Conservation (phyloP, 64 coral and sea anemone genomes). For the Pocillopora verrucosa region DNA sequence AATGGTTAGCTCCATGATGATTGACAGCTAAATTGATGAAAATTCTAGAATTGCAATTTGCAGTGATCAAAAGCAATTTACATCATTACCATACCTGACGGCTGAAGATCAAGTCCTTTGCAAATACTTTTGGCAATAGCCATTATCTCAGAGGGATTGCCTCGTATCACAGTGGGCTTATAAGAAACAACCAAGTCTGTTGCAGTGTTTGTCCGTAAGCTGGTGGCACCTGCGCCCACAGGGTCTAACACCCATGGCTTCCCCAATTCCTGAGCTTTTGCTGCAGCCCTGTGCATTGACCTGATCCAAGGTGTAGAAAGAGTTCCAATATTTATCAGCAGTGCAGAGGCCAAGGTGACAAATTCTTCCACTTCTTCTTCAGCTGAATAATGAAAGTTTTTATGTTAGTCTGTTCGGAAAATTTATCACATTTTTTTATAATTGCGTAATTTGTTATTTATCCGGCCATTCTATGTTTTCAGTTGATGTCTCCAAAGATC, state of each 20-base stretch:
- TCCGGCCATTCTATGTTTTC: no score
- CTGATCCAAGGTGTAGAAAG: slow-evolving; percentile 41
- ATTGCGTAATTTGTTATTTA: no score
- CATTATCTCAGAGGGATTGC: slow-evolving; percentile 46
- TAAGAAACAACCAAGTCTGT: slow-evolving; percentile 28
- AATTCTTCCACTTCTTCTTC: slow-evolving; percentile 53
- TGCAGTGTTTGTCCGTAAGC: slow-evolving; percentile 31
- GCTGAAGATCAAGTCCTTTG: slow-evolving; percentile 8
- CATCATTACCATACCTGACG: slow-evolving; percentile 16
- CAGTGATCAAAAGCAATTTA: no score
- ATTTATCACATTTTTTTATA: neutral
- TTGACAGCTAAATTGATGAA: no score
- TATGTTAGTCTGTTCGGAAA: neutral
- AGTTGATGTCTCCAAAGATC: no score
- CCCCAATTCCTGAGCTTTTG: slow-evolving; percentile 16
- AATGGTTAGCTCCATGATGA: no score
- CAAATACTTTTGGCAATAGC: slow-evolving; percentile 44
- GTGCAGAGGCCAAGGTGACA: slow-evolving; percentile 3
- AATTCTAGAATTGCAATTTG: no score
- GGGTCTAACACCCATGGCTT: slow-evolving; percentile 39
- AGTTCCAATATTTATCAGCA: slow-evolving; percentile 53
- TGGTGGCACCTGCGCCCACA: slow-evolving; percentile 33
- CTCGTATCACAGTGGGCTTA: slow-evolving; percentile 36
- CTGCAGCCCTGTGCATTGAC: slow-evolving; percentile 42
- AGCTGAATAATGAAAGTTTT: neutral